Base-by-base conservation (phyloP, 2,797 vertebrate species). In the Limosa lapponica region DNA sequence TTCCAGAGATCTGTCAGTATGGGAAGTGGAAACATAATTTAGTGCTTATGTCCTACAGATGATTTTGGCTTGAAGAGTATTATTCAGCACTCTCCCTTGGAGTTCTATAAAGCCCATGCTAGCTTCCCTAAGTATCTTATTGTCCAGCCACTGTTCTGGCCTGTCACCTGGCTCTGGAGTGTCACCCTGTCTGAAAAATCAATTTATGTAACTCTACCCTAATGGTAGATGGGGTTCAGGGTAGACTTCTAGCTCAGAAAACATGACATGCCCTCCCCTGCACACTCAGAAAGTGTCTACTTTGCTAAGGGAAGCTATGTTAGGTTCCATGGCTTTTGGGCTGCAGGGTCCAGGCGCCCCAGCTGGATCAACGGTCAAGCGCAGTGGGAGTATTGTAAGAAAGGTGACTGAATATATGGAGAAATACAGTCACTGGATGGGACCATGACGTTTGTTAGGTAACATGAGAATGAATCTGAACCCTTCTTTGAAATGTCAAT, bases 121-220 rank as follows among this genome's bases (percentile, higher is more conserved):
- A 97, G 55, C 96, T 97, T 96, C 82, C 62, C 59, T 54, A 93
- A 93, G 79, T 90, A 95, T 95, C 95, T 93, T 90, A 81, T 59
- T 91, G 96, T 97, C 93, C 96, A 97, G 96, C 96, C 95, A 95
- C 87, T 80, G 96, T 95, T 97, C 95, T 97, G 97, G 97, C 97
- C 97, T 62, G 66, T 97, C 48, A 97, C 95, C 82, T 96, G 94
- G 65, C 82, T 86, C 88, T 91, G 91, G 61, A 97, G 79, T 93
- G 89, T 94, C 96, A 97, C 64, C 83, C 74, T 92, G 69, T 85
- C 93, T 95, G 92, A 87, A 96, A 96, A 97, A 96, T 93, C 74
- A 72, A 80, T 90, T 54, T 69, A 34, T 54, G 20, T 65, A 92
- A 58, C 30, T 44, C 52, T 39, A 14, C 37, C 16, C 27, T 73